Conservation (phyloP, 92 coral and sea anemone species). For the Zoanthus gigantus region DNA sequence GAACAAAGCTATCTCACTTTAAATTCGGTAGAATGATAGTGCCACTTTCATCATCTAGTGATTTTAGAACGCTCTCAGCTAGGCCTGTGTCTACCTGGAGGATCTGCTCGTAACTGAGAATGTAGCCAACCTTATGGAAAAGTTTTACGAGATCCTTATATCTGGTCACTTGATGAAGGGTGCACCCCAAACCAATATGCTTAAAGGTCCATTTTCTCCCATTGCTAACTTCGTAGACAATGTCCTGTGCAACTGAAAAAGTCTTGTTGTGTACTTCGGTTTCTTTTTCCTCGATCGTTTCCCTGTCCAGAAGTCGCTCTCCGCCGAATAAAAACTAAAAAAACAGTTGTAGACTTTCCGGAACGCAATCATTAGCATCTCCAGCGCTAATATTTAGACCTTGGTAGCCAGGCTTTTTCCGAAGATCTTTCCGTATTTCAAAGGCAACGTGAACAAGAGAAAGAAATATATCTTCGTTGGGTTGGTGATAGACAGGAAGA, state of each 20-base stretch:
- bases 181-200: conserved; percentile 69
- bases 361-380: conserved; percentile 24
- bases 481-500: too few species aligned
- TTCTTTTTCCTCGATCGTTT: conserved; percentile 48
- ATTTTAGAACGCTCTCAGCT: conserved; percentile 45
- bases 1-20: conserved; percentile 5
- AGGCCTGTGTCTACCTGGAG: conserved; percentile 62
- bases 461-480: too few species aligned
- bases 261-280: conserved; percentile 49
- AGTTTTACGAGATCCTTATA: conserved; percentile 50
- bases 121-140: too few species aligned
- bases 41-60: conserved; percentile 14
- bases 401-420: conserved; percentile 9
- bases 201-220: conserved; percentile 75
- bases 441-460: too few species aligned
- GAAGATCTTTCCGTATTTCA: neutral
- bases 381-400: neutral
- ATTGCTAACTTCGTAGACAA: conserved; percentile 56
- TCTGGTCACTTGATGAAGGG: conserved; percentile 70
- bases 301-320: conserved; percentile 7
- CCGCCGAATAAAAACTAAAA: neutral
- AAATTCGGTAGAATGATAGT: conserved; percentile 63
- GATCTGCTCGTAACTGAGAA: too few species aligned
- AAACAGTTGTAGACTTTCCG: conserved; percentile 39
- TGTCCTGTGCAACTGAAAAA: conserved; percentile 57